A percentile compares a stretch with the other conserved stretches of the same genome.
Evolutionary conservation across 2,113 vertebrate species (phyloP).

Genomic region (Ctenomys sociabilis): DNA sequence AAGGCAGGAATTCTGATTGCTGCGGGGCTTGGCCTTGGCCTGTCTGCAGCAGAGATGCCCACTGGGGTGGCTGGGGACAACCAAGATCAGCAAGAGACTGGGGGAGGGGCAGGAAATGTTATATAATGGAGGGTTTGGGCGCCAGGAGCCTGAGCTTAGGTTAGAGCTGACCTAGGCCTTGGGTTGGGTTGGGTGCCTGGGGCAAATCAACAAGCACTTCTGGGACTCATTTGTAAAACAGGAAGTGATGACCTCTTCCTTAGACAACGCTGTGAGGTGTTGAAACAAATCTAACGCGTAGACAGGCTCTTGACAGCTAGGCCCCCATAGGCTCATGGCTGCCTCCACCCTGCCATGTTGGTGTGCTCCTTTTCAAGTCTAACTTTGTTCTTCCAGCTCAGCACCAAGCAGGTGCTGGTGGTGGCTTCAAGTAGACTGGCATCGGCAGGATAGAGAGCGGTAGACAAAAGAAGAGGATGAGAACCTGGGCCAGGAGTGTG

Average conservation of each 20-base stretch:
- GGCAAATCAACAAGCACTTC: background rate
- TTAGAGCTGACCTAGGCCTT: background rate
- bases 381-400: background rate
- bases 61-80: background rate
- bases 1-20: background rate
- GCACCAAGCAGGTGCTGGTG: background rate
- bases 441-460: background rate
- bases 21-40: background rate
- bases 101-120: background rate
- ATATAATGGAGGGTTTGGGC: accelerated
- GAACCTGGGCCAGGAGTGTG: background rate
- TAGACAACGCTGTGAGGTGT: background rate
- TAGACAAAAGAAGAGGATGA: background rate
- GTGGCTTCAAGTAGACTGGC: background rate
- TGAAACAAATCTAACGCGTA: background rate
- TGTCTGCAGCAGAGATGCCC: background rate
- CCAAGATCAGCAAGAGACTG: background rate
- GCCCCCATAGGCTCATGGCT: background rate
- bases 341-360: background rate
- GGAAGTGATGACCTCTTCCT: background rate
- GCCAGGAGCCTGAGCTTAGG: background rate
- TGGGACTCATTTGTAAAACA: background rate
- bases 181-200: background rate
- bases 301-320: background rate
- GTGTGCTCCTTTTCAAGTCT: background rate